Conservation (phyloP, 1,140 invertebrate species). For the Zaprionus davidi region DNA sequence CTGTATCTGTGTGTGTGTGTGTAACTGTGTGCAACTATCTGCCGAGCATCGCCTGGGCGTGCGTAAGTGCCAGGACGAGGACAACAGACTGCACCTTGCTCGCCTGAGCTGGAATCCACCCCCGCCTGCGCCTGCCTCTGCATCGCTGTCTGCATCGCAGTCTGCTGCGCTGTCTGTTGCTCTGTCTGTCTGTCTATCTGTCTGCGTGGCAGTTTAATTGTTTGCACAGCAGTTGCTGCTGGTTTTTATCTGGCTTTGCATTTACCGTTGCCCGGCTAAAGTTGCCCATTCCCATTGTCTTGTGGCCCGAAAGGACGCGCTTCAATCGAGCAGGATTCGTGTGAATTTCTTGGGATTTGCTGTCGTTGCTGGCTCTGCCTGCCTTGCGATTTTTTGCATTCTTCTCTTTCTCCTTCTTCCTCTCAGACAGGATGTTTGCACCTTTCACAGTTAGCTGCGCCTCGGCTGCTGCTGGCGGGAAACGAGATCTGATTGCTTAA, state of each 20-base stretch:
- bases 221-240: constrained; percentile 62
- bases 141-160: constrained; percentile 12
- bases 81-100: constrained; percentile 50
- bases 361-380: neutral
- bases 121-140: neutral
- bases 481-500: constrained; percentile 54
- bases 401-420: constrained; percentile 16
- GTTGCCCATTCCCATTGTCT: constrained; percentile 50
- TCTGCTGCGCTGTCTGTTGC: constrained; percentile 35
- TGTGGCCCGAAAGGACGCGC: constrained; percentile 47
- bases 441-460: constrained; percentile 51
- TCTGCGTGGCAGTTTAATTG: constrained; percentile 56
- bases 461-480: constrained; percentile 13
- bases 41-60: constrained; percentile 23
- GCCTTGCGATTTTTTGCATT: constrained; percentile 54
- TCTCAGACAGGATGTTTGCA: constrained; percentile 67
- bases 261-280: constrained; percentile 60
- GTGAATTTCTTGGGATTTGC: constrained; percentile 69
- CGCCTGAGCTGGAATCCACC: constrained; percentile 14
- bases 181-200: neutral
- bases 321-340: constrained; percentile 49
- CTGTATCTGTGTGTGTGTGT: constrained; percentile 25
- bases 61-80: constrained; percentile 29
- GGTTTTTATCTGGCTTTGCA: constrained; percentile 62
- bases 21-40: constrained; percentile 19